Conservation (phyloP, 2,888 invertebrate genomes). For the Hirtodrosophila alboralis region DNA sequence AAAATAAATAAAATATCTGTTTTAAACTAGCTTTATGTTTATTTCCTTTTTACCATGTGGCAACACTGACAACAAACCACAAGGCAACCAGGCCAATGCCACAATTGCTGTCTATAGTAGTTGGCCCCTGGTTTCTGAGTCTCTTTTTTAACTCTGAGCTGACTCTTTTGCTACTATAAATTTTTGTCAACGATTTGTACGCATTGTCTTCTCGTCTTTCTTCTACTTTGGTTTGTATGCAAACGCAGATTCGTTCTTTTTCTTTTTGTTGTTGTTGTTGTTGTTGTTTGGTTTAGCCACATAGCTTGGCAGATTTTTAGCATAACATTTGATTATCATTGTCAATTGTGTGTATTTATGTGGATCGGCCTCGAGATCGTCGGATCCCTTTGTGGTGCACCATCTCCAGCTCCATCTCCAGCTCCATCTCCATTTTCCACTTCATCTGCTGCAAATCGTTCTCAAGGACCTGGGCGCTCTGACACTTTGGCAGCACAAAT, state of each 20-base stretch:
- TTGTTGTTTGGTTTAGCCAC: slow-evolving; percentile 13
- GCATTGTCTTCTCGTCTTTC: slow-evolving; percentile 66
- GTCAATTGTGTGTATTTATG: slow-evolving; percentile 70
- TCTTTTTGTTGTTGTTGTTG: slow-evolving; percentile 8
- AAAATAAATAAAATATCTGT: too few species aligned
- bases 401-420: not conserved
- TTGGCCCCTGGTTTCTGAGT: not conserved
- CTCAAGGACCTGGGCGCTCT: slow-evolving; percentile 39
- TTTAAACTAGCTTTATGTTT: too few species aligned
- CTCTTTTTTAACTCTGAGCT: not conserved
- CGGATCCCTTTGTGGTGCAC: slow-evolving; percentile 65
- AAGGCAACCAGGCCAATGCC: too few species aligned
- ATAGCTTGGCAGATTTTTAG: slow-evolving; percentile 69
- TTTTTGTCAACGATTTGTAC: slow-evolving; percentile 80
- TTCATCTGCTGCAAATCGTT: too few species aligned
- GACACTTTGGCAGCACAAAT: slow-evolving; percentile 71
- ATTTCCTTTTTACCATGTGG: too few species aligned
- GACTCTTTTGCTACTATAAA: slow-evolving; percentile 71
- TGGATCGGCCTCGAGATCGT: slow-evolving; percentile 46
- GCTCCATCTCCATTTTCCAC: not conserved
- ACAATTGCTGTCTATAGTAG: slow-evolving; percentile 41
- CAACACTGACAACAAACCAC: not conserved
- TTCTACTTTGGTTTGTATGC: slow-evolving; percentile 7
- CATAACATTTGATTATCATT: slow-evolving; percentile 79
- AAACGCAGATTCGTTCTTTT: too few species aligned